Evolutionary conservation across 2,888 invertebrate genomes (phyloP).

Genomic region (Acrobasis suavella): DNA sequence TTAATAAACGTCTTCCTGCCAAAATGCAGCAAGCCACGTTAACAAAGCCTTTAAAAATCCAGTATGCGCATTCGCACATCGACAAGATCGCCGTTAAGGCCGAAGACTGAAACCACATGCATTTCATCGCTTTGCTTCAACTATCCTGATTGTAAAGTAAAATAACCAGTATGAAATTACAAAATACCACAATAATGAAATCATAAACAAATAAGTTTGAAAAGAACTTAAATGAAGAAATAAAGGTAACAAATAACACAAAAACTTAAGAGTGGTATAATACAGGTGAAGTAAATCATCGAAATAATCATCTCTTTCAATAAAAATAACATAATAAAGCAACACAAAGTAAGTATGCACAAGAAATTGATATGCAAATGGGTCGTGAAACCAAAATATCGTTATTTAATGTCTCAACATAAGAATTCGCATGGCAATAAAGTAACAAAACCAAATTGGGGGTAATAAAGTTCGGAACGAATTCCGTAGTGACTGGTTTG

Average conservation of each 20-base stretch:
- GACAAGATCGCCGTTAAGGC: neutral
- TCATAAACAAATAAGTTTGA: too few species aligned
- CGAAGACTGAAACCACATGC: neutral
- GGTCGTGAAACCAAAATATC: conserved; percentile 12
- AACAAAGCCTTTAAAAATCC: neutral
- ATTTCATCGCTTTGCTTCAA: neutral
- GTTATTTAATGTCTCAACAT: conserved; percentile 12
- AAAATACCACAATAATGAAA: too few species aligned
- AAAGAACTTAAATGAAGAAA: neutral
- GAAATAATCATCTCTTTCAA: conserved; percentile 3
- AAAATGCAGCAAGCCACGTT: neutral
- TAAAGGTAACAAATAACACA: neutral
- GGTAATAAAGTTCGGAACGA: conserved; percentile 5
- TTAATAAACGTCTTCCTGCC: too few species aligned
- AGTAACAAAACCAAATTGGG: conserved; percentile 8
- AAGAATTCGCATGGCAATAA: conserved; percentile 21
- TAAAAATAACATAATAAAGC: conserved; percentile 1
- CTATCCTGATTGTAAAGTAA: too few species aligned
- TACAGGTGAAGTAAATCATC: neutral
- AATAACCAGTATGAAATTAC: too few species aligned
- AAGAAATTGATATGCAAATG: conserved; percentile 15
- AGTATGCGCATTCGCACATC: neutral
- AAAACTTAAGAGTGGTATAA: neutral
- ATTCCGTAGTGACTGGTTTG: neutral
- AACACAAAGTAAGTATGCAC: conserved; percentile 5